Base-by-base conservation (phyloP, 2,113 vertebrate species). In the Cynocephalus volans region DNA sequence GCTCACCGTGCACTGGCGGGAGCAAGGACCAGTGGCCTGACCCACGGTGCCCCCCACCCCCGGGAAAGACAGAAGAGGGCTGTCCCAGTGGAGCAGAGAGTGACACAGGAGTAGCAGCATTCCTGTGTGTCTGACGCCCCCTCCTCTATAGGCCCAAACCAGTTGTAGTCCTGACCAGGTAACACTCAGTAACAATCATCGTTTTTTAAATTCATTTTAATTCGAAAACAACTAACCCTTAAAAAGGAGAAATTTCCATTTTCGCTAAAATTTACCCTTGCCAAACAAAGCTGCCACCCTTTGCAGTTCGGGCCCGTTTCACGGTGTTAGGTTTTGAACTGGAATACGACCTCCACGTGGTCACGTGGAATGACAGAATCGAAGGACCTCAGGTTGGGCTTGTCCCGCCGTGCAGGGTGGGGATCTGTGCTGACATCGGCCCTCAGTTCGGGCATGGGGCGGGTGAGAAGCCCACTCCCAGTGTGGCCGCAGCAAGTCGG, bases 321-420 rank as follows among this genome's bases (percentile, higher is more conserved):
- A 7, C 41, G 41, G 41, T 4, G 41, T 41, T 41, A 41, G 41
- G 41, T 41, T 31, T 73, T 76, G 19, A 50, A 36, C 11, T 19
- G 9, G 9, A 67, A 3, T 48, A 18, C 24, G 12, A 21, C 1
- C 28, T 5, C 50, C 21, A 0, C 0, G 10, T 6, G 21, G 52
- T 21, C 31, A 8, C 67, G 41, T 33, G 3, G 45, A 23, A 7
- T 1, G 0, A 28, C 24, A 7, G 75, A 14, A 10, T 1, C 0
- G 18, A 1, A 28, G 52, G 50, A 6, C 6, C 15, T 52, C 0
- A 3, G 9, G 13, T 15, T 31, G 41, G 41, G 41, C 62, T 33
- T 26, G n/a, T n/a, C n/a, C 60, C 1, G 0, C 31, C 4, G 26
- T 17, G 0, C 26, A 8, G 33, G 18, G 8, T 11, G 11, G 0